Conservation (phyloP, 2,888 invertebrate genomes). For the Troides helena region DNA sequence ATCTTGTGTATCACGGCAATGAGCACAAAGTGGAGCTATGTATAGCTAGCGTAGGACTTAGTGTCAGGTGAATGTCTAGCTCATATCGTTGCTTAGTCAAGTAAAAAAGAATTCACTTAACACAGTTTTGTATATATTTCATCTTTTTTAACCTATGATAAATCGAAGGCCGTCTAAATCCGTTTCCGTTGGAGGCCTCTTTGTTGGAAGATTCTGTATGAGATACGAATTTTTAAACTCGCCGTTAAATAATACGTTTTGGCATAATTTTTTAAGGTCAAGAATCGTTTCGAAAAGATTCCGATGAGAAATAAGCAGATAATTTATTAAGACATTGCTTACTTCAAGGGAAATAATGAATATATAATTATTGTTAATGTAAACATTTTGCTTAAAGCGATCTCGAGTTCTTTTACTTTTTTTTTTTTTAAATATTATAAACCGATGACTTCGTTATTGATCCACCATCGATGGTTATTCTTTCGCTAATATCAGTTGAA, state of each 20-base stretch:
- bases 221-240: too few species aligned
- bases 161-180: not conserved
- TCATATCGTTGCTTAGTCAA: too few species aligned
- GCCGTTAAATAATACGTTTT: too few species aligned
- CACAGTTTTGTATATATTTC: too few species aligned
- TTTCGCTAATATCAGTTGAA: too few species aligned
- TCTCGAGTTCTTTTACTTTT: not conserved
- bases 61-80: too few species aligned
- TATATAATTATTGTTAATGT: slow-evolving; percentile 6
- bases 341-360: slow-evolving; percentile 4
- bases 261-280: not conserved
- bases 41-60: too few species aligned
- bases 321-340: slow-evolving; percentile 16
- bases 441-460: not conserved
- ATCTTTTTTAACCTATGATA: slow-evolving; percentile 2
- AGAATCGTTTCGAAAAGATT: slow-evolving; percentile 9
- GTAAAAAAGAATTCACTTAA: too few species aligned
- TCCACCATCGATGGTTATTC: too few species aligned
- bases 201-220: slow-evolving; percentile 2
- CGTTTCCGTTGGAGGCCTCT: slow-evolving; percentile 10
- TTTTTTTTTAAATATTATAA: not conserved
- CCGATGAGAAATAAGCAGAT: slow-evolving; percentile 21
- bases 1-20: too few species aligned
- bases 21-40: too few species aligned
- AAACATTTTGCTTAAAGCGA: not conserved